Evolutionary conservation across 2,113 vertebrate genomes (phyloP).

Genomic region (Tyto alba): DNA sequence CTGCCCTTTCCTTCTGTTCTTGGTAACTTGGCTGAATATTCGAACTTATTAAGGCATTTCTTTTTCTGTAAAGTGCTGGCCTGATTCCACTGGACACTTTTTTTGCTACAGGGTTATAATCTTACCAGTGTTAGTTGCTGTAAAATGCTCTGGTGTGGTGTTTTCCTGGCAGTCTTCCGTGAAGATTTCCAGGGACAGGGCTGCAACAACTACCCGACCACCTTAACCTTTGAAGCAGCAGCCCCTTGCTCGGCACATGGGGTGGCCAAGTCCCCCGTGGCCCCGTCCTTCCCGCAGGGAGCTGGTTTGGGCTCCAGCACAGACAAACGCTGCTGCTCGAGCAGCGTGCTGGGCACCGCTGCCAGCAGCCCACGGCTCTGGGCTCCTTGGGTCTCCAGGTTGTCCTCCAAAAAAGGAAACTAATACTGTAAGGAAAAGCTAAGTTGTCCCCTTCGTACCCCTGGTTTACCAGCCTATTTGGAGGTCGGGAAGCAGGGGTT

Average conservation of each 20-base stretch:
- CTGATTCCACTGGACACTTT: background rate
- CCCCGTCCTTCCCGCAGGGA: fast-evolving
- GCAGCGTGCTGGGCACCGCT: background rate
- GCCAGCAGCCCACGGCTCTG: fast-evolving
- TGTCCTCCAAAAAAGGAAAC: background rate
- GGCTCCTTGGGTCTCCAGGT: background rate
- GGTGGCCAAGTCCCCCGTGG: background rate
- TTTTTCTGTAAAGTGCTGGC: background rate
- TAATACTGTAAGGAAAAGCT: background rate
- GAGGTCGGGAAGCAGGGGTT: background rate
- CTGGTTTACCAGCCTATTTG: background rate
- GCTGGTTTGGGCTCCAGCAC: background rate
- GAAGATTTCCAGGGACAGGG: background rate
- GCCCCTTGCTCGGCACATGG: background rate
- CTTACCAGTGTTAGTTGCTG: background rate
- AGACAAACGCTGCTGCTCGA: fast-evolving
- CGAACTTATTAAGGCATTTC: background rate
- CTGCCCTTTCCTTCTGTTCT: background rate
- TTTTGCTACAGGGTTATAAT: background rate
- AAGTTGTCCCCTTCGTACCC: fast-evolving
- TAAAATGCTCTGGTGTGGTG: background rate
- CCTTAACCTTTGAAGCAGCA: background rate
- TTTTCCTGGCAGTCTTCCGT: background rate
- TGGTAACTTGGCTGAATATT: background rate
- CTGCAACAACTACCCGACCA: background rate